Base-by-base conservation (phyloP, 1,140 invertebrate species). In the Drosophila lowei region DNA sequence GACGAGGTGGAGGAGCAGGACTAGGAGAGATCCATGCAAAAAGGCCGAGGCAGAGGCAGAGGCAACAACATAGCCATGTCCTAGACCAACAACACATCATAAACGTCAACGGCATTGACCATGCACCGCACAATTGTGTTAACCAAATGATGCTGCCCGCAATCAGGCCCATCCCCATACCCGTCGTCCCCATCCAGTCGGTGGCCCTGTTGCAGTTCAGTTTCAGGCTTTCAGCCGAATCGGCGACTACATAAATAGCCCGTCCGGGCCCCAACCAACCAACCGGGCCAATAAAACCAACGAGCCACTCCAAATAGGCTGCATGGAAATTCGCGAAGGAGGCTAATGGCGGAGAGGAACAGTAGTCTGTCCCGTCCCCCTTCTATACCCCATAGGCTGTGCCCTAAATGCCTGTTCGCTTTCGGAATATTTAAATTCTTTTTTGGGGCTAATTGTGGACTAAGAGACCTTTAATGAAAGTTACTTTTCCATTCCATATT, bases 111-210 rank as follows among this genome's bases (percentile, higher is more conserved):
- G 79, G 66, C 83, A 70, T 76, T 63, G 73, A 57, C 63, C 83
- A 54, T 78, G 79, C 83, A 83, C 83, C 83, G 74, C 83, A 79
- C 65, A 81, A 88, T 81, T 88, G 81, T 86, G 83, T 86, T 86
- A 86, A 88, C 81, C 76, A 78, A 81, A 81, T 88, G 78, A 64
- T 60, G 72, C 67, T 50, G 62, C 68, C 68, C 63, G 58, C 59
- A 58, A 23, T 23, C 8, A 13, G 30, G n/a, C 50, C 18, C 18
- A 18, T 18, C 16, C 42, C 16, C 42, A 52, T 16, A 42, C 9
- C 42, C 46, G 15, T 25, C 25, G 15, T 28, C 23, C 16, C 38
- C 23, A 4, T 23, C 23, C n/a, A 15, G n/a, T 9, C 28, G 23
- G 4, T 13, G 13, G 16, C 3, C 28, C 43, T 25, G 46, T 46